Percentiles rank a stretch among this genome's conserved stretches.
Conservation (phyloP, 2,888 invertebrate genomes). For the Drosophila ustulata region DNA sequence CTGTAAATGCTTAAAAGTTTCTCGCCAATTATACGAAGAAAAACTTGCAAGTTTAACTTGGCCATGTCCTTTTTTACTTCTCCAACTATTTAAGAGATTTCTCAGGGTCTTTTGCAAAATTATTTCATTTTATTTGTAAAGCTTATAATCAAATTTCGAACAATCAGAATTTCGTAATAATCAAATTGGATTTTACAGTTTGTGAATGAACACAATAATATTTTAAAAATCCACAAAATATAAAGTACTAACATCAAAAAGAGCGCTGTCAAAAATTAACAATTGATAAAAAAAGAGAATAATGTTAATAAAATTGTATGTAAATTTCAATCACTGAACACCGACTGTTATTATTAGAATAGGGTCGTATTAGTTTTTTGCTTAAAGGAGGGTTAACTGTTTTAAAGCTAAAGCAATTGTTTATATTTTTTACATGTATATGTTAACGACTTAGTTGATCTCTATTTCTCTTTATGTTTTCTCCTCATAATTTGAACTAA, state of each 20-base stretch:
- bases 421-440: slow-evolving; percentile 11
- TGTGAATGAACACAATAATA: slow-evolving; percentile 34
- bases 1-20: background rate
- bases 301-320: slow-evolving; percentile 6
- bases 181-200: slow-evolving; percentile 21
- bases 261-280: slow-evolving; percentile 33
- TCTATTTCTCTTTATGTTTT: slow-evolving; percentile 7
- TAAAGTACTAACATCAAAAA: slow-evolving; percentile 42
- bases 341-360: slow-evolving; percentile 8
- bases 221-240: slow-evolving; percentile 20
- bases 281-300: slow-evolving; percentile 9
- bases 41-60: too few species aligned
- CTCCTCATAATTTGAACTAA: slow-evolving; percentile 40
- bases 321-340: slow-evolving; percentile 32
- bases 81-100: background rate
- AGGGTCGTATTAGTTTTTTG: slow-evolving; percentile 3
- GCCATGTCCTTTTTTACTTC: too few species aligned
- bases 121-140: slow-evolving; percentile 36
- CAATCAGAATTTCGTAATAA: slow-evolving; percentile 26
- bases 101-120: slow-evolving; percentile 25
- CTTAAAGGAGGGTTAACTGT: slow-evolving; percentile 10
- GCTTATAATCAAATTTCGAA: slow-evolving; percentile 29
- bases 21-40: too few species aligned
- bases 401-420: slow-evolving; percentile 18
- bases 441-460: slow-evolving; percentile 21